Base-by-base conservation (phyloP, 1,140 invertebrate genomes). In the Triops cancriformis region DNA sequence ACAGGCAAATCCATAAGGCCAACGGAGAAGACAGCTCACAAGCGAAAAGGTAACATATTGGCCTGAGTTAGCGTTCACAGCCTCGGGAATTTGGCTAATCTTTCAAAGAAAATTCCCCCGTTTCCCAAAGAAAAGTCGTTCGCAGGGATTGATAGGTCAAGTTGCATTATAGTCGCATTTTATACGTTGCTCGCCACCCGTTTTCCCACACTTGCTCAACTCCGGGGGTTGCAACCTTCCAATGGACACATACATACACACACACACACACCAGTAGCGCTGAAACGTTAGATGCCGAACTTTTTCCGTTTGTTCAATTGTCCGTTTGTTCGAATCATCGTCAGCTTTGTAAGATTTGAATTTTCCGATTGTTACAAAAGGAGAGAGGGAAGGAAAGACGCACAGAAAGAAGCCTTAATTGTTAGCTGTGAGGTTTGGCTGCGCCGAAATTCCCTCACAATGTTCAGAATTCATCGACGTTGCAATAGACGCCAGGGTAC, bases 81-180 rank as follows among this genome's bases (percentile, higher is more conserved):
- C n/a, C 51, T 23, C 18, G n/a, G 51, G 51, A 64, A 64, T 64
- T 64, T 64, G 23, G 18, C 51, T 64, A 64, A 64, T 64, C 18
- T 23, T 18, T 64, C 51, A 64, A 64, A 23, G 51, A 64, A 64
- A 5, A 23, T n/a, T 5, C 14, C 14, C 14, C 51, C 14, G 6
- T 64, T 64, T 64, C 6, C 18, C 18, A 64, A 64, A 64, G 51
- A 64, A 64, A 18, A 18, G 14, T 64, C 51, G 18, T 64, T 64
- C 51, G 51, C 31, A 64, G 51, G 51, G 51, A 64, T 64, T 64
- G 51, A 64, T 64, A 64, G 51, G 51, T 64, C 51, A 64, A 64
- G 51, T 64, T 64, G 51, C 23, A 64, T 64, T 64, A 64, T 23
- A 12, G 14, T 18, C 51, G 18, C 23, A 23, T n/a, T 64, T 64